A percentile compares a stretch with the other conserved stretches of the same genome.
These are phyloP conservation scores for Marcusenius ussheri DNA, from an alignment of 2,113 vertebrate species.

Conservation along the genomic window DNA sequence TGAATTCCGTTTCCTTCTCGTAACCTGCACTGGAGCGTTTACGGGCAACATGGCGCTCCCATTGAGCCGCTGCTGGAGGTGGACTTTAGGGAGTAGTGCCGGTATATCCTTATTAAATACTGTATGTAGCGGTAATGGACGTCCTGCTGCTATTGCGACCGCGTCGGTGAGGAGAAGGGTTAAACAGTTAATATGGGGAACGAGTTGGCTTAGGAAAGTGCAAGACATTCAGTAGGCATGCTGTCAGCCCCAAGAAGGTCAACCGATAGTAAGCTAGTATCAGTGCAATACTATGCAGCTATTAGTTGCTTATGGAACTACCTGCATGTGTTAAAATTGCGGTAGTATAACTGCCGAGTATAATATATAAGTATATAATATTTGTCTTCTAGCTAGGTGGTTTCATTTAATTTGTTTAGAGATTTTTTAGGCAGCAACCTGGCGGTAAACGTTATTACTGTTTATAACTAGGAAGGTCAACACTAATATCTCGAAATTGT, in stretches of 20 bases:
- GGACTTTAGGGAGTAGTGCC: conserved; percentile 15
- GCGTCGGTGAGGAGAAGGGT: background rate
- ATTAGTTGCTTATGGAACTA: background rate
- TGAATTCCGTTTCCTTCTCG: conserved; percentile 37
- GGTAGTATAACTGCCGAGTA: background rate
- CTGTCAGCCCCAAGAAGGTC: conserved; percentile 51
- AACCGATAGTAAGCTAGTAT: conserved; percentile 24
- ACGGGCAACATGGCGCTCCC: conserved; percentile 55
- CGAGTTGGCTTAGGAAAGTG: conserved; percentile 4
- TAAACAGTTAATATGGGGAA: background rate
- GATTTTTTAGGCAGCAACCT: background rate
- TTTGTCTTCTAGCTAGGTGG: background rate
- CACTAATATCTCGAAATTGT: background rate
- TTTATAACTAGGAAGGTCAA: background rate
- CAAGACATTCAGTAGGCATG: background rate
- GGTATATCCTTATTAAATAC: conserved; percentile 25
- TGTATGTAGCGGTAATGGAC: conserved; percentile 19
- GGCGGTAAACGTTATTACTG: background rate
- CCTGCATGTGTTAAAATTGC: background rate
- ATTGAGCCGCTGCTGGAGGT: conserved; percentile 44
- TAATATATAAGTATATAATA: no score
- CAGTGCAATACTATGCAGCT: background rate
- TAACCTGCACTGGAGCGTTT: conserved; percentile 5
- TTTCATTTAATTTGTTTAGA: background rate
- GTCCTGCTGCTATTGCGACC: conserved; percentile 16